These are phyloP conservation scores for Papilio aristodemus DNA, from an alignment of 1,140 invertebrate species.

Conservation along the genomic window DNA sequence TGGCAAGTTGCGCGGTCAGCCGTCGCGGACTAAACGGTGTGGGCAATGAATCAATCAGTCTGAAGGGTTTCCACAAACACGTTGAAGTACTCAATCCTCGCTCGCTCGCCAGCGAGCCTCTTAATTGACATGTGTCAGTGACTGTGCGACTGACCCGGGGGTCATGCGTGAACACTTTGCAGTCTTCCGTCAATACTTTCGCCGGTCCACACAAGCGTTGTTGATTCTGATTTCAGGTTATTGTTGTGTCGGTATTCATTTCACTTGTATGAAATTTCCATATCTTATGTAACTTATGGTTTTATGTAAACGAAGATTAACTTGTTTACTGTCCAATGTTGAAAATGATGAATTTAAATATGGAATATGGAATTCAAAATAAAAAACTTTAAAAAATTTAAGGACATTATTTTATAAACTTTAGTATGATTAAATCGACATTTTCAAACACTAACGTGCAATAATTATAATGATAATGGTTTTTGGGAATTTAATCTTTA, in stretches of 20 bases:
- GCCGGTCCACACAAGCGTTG: conserved; percentile 47
- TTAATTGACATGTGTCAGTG: conserved; percentile 79
- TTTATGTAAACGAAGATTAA: background rate
- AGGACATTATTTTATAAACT: background rate
- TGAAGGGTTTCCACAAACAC: conserved; percentile 73
- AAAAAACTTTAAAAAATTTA: background rate
- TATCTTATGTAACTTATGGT: conserved; percentile 16
- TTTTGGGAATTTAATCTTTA: too few relatives aligned
- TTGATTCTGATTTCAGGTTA: conserved; percentile 36
- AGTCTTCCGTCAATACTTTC: conserved; percentile 71
- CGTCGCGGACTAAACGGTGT: background rate
- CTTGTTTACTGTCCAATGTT: background rate
- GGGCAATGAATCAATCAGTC: conserved; percentile 74
- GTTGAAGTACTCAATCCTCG: conserved; percentile 73
- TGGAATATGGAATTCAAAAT: too few relatives aligned
- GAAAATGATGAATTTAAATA: too few relatives aligned
- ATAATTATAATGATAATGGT: too few relatives aligned
- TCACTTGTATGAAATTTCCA: conserved; percentile 22
- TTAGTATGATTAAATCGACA: background rate
- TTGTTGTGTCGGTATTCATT: conserved; percentile 28
- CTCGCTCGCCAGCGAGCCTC: conserved; percentile 61
- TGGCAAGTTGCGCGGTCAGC: conserved; percentile 7
- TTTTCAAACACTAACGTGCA: too few relatives aligned
- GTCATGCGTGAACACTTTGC: conserved; percentile 75
- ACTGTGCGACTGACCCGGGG: conserved; percentile 69